Evolutionary conservation across 2,888 invertebrate genomes (phyloP), one percentile per base, ranked within the genome.

Genomic region (Ormyrus nitidulus): DNA sequence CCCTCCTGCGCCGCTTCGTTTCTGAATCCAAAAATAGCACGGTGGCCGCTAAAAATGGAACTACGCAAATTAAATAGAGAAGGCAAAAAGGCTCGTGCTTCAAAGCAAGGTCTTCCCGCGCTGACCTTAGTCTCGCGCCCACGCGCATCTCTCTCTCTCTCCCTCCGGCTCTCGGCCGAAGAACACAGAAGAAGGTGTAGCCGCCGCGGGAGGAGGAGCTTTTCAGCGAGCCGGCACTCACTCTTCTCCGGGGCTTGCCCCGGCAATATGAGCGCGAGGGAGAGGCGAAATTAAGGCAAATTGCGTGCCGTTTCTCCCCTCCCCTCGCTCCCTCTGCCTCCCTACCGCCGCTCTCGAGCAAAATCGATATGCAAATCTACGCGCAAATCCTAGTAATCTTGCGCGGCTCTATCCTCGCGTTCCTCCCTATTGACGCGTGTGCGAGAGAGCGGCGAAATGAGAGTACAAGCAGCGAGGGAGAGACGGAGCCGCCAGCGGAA

Each of bases 351-450:
- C 19, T 19, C 34, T 34, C 34, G 34, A 34, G 82, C 85, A 86
- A 87, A 89, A 90, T 90, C 90, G 89, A 90, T 90, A 90, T 90
- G 90, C 86, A 89, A 89, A 90, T 90, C 87, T 87, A 86, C 86
- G 87, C 87, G 88, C 87, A 89, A 89, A 90, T 90, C 88, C 89
- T 87, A 88, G 90, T 89, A 89, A 89, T 90, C 88, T 89, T 34
- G 34, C 34, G 34, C 84, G 81, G 51, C 44, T 51, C 66, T 49
- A 54, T 13, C 11, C 49, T 9, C 59, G 54, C 44, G 5, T 51
- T n/a, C 9, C 44, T 48, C 51, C n/a, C 66, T 59, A 59, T 62
- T 72, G 72, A 72, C 73, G 62, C 48, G 62, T n/a, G 78, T 66
- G 76, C 69, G 73, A 58, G 75, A 79, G 34, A 79, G 34, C 34